phyloP scores from a whole-genome alignment of 2,113 vertebrate species.

The Oncorhynchus kisutch region DNA sequence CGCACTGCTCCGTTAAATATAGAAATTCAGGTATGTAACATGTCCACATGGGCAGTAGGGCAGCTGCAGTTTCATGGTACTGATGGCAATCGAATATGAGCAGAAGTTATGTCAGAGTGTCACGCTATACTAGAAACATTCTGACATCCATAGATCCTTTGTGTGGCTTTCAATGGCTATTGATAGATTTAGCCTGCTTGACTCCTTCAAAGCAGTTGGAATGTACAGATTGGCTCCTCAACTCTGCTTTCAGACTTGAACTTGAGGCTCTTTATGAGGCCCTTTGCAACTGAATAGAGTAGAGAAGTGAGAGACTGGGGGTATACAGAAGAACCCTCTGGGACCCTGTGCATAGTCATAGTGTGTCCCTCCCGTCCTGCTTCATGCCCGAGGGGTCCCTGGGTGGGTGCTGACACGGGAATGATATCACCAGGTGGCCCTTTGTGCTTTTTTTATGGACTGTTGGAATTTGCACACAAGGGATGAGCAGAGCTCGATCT shows the following conservation, averaged over 20 bases:
- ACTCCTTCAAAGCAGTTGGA: constrained; percentile 26
- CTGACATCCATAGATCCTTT: constrained; percentile 30
- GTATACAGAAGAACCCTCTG: background rate
- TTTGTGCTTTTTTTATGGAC: constrained; percentile 69
- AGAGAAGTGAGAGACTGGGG: background rate
- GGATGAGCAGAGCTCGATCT: constrained; percentile 62
- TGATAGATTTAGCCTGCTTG: constrained; percentile 21
- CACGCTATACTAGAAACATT: constrained; percentile 37
- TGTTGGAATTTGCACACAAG: constrained; percentile 73
- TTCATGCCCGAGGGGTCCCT: constrained; percentile 25
- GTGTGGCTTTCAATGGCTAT: constrained; percentile 5
- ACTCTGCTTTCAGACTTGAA: constrained; percentile 42
- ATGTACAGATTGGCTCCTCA: background rate
- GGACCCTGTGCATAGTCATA: constrained; percentile 26
- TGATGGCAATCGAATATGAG: constrained; percentile 42
- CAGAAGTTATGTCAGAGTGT: constrained; percentile 34
- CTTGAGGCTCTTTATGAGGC: constrained; percentile 2
- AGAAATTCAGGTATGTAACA: constrained; percentile 36
- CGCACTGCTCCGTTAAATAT: constrained; percentile 40
- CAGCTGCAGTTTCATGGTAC: constrained; percentile 56
- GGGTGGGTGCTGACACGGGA: constrained; percentile 61
- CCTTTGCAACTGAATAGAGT: background rate
- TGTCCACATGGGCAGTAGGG: constrained; percentile 26
- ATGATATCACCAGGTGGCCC: constrained; percentile 68
- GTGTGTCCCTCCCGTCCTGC: constrained; percentile 38